Evolutionary conservation across 1,140 invertebrate species (phyloP), one percentile per base, ranked within the genome.

Genomic region (Leptestheria dahalacensis): DNA sequence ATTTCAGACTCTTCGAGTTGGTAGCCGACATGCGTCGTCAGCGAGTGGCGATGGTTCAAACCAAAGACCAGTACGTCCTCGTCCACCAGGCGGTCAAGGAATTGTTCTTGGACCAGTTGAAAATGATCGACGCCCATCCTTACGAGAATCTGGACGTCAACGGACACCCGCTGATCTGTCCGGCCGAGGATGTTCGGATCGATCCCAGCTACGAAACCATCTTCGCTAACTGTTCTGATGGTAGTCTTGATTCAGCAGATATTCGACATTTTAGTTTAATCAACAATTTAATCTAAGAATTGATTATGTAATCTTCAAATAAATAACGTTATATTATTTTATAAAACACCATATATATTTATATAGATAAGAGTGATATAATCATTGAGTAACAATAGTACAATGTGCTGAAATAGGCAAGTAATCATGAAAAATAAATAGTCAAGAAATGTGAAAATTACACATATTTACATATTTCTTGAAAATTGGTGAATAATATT

Each of bases 11-110:
- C 33, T 77, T 73, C 67, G 69, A 74, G 21, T 70, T 82, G 57
- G 77, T 82, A 9, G 68, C 71, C 53, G 70, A 74, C 9, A 78
- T 83, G 77, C 64, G 81, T 55, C 72, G 72, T 59, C 80, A 82
- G 66, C 66, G 81, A 60, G 77, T 79, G 50, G 78, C 79, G 2
- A 80, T 81, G 77, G 79, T 82, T 9, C 79, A 81, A 66, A 79
- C 79, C 3, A 73, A 73, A 61, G 77, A 78, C 60, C 77, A 78
- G 62, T 78, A 78, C 64, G 70, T 77, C 41, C 67, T 78, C 12
- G 73, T 77, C 26, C 74, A 78, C 67, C 67, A 72, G 65, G 78
- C 77, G 46, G 75, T 79, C 1, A 64, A 71, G 51, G 75, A 78
- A 62, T 64, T 79, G 26, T 79, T 79, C 66, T 67, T 73, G 64